Percentiles rank a stretch among this genome's conserved stretches.
These are phyloP conservation scores for Onchidella celtica DNA, from an alignment of 2,888 invertebrate species.

Conservation along the genomic window DNA sequence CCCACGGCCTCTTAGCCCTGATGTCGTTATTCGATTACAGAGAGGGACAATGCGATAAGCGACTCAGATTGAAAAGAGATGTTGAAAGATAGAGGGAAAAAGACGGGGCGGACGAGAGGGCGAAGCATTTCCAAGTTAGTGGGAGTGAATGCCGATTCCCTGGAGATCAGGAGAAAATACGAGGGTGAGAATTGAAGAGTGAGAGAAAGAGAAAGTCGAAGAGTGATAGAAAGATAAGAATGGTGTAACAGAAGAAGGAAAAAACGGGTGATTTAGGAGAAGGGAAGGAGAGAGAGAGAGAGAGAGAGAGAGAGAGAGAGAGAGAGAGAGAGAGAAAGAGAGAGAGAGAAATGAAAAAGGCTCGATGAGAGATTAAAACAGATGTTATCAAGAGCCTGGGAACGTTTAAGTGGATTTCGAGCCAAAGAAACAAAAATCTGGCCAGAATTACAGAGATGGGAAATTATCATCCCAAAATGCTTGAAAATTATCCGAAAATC, in stretches of 20 bases:
- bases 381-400: no score
- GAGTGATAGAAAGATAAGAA: not conserved
- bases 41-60: not conserved
- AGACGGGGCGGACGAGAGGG: not conserved
- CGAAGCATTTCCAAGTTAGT: not conserved
- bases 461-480: no score
- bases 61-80: not conserved
- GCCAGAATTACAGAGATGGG: no score
- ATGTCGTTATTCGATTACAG: not conserved
- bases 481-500: no score
- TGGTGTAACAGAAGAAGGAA: not conserved
- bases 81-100: not conserved
- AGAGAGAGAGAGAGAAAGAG: slow-evolving; percentile 7
- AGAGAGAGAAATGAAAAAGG: not conserved
- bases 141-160: not conserved
- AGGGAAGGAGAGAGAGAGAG: not conserved
- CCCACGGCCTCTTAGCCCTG: not conserved
- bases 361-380: no score
- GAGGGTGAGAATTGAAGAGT: no score
- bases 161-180: no score
- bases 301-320: slow-evolving; percentile 7
- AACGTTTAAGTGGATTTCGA: no score
- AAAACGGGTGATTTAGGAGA: no score
- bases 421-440: no score
- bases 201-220: not conserved